Conservation (phyloP, 2,113 vertebrate species). For the Rana temporaria region DNA sequence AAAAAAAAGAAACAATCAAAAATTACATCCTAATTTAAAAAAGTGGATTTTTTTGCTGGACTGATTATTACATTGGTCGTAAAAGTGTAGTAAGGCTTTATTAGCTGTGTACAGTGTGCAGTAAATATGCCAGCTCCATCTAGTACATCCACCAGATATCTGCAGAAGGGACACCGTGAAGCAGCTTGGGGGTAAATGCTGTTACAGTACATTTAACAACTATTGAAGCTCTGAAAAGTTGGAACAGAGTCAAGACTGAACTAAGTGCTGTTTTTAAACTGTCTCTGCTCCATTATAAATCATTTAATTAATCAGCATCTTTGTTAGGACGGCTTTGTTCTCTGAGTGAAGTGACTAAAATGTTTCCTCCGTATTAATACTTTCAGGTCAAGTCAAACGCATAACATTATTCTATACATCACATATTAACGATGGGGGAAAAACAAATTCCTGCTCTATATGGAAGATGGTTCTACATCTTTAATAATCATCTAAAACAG, state of each 20-base stretch:
- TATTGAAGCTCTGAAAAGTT: not conserved
- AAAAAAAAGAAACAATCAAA: no score
- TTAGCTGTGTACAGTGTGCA: no score
- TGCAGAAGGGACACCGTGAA: not conserved
- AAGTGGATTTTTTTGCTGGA: no score
- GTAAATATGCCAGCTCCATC: no score
- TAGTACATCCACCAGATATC: no score
- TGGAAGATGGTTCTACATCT: no score
- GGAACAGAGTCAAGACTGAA: not conserved
- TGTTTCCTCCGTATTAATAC: not conserved
- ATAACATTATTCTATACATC: not conserved
- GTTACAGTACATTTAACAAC: not conserved
- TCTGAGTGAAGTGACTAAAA: not conserved
- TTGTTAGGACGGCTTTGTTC: not conserved
- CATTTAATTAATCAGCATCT: slow-evolving; percentile 23
- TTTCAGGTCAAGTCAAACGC: not conserved
- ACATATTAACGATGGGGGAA: not conserved
- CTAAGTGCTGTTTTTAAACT: not conserved
- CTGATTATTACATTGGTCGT: no score
- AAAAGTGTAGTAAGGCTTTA: no score
- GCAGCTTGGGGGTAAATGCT: not conserved
- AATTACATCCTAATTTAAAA: no score
- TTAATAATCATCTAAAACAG: no score
- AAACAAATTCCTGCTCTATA: no score
- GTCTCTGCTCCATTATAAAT: slow-evolving; percentile 2